Percentiles rank a stretch among this genome's conserved stretches.
Conservation (phyloP, 2,888 invertebrate species). For the Dynastes tityus region DNA sequence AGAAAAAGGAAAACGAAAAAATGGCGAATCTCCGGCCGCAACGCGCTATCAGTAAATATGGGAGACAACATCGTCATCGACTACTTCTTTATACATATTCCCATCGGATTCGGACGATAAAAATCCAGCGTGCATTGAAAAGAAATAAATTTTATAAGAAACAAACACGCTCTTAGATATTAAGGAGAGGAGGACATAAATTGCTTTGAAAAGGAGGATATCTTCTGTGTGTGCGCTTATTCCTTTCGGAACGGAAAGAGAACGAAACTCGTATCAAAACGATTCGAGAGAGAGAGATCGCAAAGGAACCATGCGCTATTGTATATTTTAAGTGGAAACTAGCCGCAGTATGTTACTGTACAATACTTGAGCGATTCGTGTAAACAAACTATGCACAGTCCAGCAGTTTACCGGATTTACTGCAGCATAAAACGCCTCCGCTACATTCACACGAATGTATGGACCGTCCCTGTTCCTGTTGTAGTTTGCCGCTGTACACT, state of each 20-base stretch:
- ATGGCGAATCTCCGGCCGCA: conserved; percentile 38
- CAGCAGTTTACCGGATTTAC: conserved; percentile 67
- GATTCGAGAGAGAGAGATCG: background rate
- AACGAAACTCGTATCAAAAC: background rate
- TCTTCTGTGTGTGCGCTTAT: conserved; percentile 15
- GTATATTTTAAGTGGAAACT: conserved; percentile 49
- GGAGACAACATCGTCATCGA: conserved; percentile 40
- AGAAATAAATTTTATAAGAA: conserved; percentile 51
- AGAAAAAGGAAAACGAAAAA: conserved; percentile 42
- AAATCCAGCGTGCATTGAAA: conserved; percentile 50
- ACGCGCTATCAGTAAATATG: conserved; percentile 43
- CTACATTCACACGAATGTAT: conserved; percentile 51
- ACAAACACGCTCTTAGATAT: conserved; percentile 52
- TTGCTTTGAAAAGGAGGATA: conserved; percentile 39
- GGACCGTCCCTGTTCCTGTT: conserved; percentile 16
- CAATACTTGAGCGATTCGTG: conserved; percentile 63
- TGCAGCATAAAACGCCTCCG: conserved; percentile 67
- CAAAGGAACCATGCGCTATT: conserved; percentile 31
- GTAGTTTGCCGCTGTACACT: background rate
- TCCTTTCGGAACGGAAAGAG: background rate
- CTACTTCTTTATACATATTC: conserved; percentile 49
- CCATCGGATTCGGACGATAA: conserved; percentile 49
- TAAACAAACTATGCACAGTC: conserved; percentile 67
- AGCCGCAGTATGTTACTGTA: conserved; percentile 52
- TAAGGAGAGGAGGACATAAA: conserved; percentile 48